phyloP scores from a whole-genome alignment of 2,113 vertebrate species.

The Ammodytes dubius region DNA sequence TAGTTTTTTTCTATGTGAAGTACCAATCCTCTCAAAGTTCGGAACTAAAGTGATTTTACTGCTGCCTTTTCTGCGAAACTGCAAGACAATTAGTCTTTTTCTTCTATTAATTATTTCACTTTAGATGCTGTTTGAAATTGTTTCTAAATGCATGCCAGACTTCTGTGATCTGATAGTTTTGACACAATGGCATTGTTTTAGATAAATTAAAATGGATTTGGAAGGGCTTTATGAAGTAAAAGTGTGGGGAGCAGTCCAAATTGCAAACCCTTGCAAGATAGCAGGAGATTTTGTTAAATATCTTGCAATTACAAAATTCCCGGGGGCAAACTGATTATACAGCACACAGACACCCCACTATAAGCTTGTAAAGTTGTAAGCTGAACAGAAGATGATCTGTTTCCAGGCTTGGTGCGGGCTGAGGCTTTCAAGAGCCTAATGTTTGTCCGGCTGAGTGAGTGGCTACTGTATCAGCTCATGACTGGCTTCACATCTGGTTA shows the following conservation, averaged over 20 bases:
- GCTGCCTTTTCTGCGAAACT: constrained; percentile 2
- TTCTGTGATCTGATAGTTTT: constrained; percentile 20
- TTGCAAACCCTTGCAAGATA: constrained; percentile 55
- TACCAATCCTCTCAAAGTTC: constrained; percentile 13
- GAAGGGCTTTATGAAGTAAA: constrained; percentile 31
- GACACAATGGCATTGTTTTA: constrained; percentile 15
- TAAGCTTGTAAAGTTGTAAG: constrained; percentile 40
- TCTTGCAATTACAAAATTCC: constrained; percentile 69
- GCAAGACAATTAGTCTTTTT: not conserved
- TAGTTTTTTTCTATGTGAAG: not conserved
- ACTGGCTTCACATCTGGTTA: not conserved
- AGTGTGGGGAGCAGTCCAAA: constrained; percentile 48
- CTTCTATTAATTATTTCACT: not conserved
- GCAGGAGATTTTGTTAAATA: constrained; percentile 69
- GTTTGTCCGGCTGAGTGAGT: constrained; percentile 5
- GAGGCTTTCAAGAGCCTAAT: constrained; percentile 15
- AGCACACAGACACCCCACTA: constrained; percentile 55
- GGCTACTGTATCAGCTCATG: not conserved
- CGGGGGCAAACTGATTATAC: constrained; percentile 63
- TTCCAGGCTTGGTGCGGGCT: constrained; percentile 7
- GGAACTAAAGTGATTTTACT: constrained; percentile 24
- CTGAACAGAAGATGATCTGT: constrained; percentile 37
- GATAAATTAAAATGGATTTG: constrained; percentile 25
- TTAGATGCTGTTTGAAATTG: constrained; percentile 12
- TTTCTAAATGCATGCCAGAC: constrained; percentile 5